Conservation (phyloP, 2,888 invertebrate genomes). For the Phytoseiulus persimilis region DNA sequence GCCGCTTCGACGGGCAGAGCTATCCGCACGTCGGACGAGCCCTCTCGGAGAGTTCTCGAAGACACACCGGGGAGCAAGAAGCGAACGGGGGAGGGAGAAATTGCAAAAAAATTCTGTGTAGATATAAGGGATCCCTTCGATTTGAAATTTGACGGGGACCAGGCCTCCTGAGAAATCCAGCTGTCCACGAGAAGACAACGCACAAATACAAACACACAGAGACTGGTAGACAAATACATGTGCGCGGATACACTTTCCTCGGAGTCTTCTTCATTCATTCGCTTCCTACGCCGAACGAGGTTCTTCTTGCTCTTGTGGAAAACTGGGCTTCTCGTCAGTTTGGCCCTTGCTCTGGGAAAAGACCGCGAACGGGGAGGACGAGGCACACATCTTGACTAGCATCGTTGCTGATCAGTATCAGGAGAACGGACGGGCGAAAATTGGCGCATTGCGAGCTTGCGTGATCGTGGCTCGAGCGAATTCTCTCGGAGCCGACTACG, state of each 20-base stretch:
- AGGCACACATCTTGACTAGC: too few relatives aligned
- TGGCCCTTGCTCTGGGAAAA: too few relatives aligned
- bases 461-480: too few relatives aligned
- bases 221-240: not conserved
- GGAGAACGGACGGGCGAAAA: too few relatives aligned
- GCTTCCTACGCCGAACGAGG: not conserved
- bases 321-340: not conserved
- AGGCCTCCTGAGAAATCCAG: conserved; percentile 5
- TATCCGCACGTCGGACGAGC: not conserved
- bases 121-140: not conserved
- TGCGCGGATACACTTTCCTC: not conserved
- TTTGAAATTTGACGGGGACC: not conserved
- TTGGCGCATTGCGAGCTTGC: too few relatives aligned
- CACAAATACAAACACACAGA: not conserved
- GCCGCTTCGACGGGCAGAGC: not conserved
- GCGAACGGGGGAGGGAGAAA: not conserved
- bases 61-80: not conserved
- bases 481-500: not conserved
- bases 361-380: too few relatives aligned
- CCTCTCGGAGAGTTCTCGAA: not conserved
- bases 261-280: not conserved
- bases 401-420: too few relatives aligned
- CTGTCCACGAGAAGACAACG: not conserved
- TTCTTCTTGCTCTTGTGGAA: not conserved
- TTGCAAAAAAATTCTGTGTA: not conserved